These are phyloP conservation scores for Coreius guichenoti DNA, from an alignment of 2,797 vertebrate genomes.

Conservation along the genomic window DNA sequence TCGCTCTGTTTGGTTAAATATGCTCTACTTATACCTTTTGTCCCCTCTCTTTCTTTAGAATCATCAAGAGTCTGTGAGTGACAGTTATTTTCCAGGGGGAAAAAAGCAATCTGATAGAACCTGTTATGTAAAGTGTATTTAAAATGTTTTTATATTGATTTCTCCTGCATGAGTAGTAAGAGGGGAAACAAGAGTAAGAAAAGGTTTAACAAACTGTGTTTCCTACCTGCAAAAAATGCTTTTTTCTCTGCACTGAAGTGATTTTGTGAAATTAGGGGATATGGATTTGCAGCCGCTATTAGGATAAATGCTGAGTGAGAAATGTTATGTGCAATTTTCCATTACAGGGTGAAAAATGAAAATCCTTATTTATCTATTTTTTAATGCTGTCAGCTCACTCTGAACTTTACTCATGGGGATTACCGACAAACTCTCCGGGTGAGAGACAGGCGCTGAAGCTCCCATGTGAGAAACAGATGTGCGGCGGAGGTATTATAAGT, in stretches of 20 bases:
- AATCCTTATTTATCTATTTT: conserved; percentile 79
- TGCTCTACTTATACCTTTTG: neutral
- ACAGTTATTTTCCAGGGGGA: neutral
- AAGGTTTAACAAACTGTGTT: conserved; percentile 31
- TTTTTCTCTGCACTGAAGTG: conserved; percentile 36
- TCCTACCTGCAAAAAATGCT: conserved; percentile 24
- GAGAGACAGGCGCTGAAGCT: conserved; percentile 66
- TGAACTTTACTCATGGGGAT: conserved; percentile 51
- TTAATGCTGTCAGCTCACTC: conserved; percentile 73
- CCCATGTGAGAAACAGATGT: conserved; percentile 55
- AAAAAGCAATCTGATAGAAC: neutral
- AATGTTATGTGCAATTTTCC: conserved; percentile 68
- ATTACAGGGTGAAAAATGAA: conserved; percentile 71
- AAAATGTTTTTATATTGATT: conserved; percentile 35
- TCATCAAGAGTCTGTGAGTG: neutral
- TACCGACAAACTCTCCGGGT: conserved; percentile 61
- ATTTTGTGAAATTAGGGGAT: conserved; percentile 60
- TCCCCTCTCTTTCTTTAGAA: neutral
- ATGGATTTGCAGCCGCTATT: conserved; percentile 60
- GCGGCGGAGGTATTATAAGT: conserved; percentile 29
- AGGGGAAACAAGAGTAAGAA: conserved; percentile 7
- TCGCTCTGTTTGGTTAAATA: neutral
- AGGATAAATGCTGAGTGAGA: conserved; percentile 66
- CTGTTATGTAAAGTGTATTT: conserved; percentile 17
- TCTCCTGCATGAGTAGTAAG: neutral